Evolutionary conservation across 2,888 invertebrate species (phyloP).

Genomic region (Tetragnatha montana): DNA sequence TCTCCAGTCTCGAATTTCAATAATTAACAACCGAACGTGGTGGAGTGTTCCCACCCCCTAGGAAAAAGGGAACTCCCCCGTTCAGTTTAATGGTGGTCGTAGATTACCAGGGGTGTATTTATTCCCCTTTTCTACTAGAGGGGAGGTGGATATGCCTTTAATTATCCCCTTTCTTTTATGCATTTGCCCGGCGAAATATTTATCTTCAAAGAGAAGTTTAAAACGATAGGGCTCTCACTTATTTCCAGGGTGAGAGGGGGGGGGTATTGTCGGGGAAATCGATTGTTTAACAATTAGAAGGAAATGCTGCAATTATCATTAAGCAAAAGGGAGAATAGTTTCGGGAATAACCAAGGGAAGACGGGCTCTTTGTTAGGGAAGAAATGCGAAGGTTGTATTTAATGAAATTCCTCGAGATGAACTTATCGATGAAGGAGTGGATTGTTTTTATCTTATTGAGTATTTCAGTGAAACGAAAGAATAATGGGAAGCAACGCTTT

Average conservation of each 20-base stretch:
- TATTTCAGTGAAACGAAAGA: too few relatives aligned
- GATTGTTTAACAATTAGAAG: constrained; percentile 12
- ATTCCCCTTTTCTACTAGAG: constrained; percentile 25
- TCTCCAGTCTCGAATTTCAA: constrained; percentile 65
- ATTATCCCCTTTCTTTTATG: constrained; percentile 50
- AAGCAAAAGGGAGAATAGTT: background rate
- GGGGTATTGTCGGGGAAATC: constrained; percentile 3
- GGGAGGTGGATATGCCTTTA: constrained; percentile 41
- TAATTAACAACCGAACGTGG: constrained; percentile 63
- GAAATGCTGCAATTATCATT: constrained; percentile 5
- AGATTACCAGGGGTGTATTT: constrained; percentile 56
- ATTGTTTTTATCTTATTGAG: too few relatives aligned
- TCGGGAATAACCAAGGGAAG: background rate
- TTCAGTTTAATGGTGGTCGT: constrained; percentile 40
- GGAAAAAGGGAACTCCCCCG: constrained; percentile 9
- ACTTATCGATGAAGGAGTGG: background rate
- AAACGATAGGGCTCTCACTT: background rate
- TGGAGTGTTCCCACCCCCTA: background rate
- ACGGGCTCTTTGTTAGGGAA: background rate
- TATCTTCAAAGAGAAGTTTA: background rate
- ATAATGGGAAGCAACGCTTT: too few relatives aligned
- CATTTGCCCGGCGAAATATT: constrained; percentile 30
- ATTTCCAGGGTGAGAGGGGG: constrained; percentile 1
- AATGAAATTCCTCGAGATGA: background rate
- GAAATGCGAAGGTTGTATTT: background rate